A percentile compares a stretch with the other conserved stretches of the same genome.
phyloP scores from a whole-genome alignment of 2,113 vertebrate species.

The Cebidichthys violaceus region DNA sequence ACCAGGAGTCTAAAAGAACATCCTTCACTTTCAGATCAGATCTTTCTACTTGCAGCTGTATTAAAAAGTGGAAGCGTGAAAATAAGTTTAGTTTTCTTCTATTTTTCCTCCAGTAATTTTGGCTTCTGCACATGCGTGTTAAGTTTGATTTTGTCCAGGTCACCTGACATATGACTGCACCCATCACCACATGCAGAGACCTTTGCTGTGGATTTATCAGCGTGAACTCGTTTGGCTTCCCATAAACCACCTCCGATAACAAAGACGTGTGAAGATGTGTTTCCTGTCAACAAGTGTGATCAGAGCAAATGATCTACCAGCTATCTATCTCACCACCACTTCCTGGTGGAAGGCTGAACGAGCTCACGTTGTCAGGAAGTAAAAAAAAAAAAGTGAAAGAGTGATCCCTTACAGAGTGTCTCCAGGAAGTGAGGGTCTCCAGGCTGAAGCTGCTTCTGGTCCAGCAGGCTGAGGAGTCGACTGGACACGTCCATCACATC shows the following conservation, averaged over 20 bases:
- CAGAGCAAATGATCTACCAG: not conserved
- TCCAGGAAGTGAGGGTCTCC: slow-evolving; percentile 82
- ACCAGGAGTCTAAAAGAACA: not conserved
- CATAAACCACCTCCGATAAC: not conserved
- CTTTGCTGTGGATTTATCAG: not conserved
- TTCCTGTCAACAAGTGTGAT: slow-evolving; percentile 26
- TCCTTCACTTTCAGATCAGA: not conserved
- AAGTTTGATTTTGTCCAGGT: not conserved
- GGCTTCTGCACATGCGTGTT: not conserved
- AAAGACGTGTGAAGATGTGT: not conserved
- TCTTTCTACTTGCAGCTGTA: not conserved
- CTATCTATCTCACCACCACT: not conserved
- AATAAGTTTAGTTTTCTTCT: not conserved
- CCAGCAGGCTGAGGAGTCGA: slow-evolving; percentile 86
- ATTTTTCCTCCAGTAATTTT: not conserved
- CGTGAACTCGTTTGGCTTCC: not conserved
- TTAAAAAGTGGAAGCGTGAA: not conserved
- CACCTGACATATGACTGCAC: not conserved
- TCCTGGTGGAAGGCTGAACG: not conserved
- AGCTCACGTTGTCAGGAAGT: not conserved
- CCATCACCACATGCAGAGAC: not conserved
- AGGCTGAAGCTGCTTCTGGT: slow-evolving; percentile 73
- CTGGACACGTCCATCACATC: slow-evolving; percentile 88
- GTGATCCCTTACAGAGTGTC: slow-evolving; percentile 86
- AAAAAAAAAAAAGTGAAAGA: not conserved